A percentile compares a stretch with the other conserved stretches of the same genome.
phyloP scores from a whole-genome alignment of 2,888 invertebrate species.

The Caenorhabditis auriculariae region DNA sequence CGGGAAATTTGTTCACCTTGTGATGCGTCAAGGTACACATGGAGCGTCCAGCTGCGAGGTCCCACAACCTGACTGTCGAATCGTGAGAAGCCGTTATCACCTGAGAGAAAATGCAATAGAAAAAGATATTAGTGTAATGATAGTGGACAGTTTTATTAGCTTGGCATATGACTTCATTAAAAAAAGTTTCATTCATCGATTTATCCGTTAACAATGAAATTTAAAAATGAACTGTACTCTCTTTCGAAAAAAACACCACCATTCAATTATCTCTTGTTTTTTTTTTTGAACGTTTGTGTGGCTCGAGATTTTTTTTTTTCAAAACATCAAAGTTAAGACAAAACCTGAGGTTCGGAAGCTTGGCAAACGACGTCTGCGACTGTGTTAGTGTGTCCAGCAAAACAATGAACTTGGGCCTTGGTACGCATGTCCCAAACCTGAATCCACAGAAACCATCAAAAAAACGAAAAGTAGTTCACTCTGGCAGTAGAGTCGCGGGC shows the following conservation, averaged over 20 bases:
- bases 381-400: conserved; percentile 93
- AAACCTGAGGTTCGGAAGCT: conserved; percentile 83
- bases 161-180: too few species aligned
- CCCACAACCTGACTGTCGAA: conserved; percentile 94
- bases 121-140: background rate
- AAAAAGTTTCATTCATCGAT: too few species aligned
- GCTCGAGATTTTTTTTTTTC: too few species aligned
- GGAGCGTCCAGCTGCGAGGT: conserved; percentile 91
- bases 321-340: too few species aligned
- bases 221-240: background rate
- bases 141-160: too few species aligned
- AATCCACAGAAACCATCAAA: conserved; percentile 2
- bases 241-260: too few species aligned
- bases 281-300: background rate
- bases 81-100: conserved; percentile 74
- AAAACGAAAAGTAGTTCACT: too few species aligned
- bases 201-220: background rate
- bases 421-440: conserved; percentile 96
- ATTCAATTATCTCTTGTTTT: too few species aligned
- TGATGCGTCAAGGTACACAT: conserved; percentile 94
- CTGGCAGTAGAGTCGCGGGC: conserved; percentile 93
- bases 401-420: conserved; percentile 94
- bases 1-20: too few species aligned
- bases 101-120: conserved; percentile 6
- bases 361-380: conserved; percentile 92